Percentiles rank a stretch among this genome's conserved stretches.
phyloP scores from a whole-genome alignment of 2,888 invertebrate species.

The Isoperla grammatica region DNA sequence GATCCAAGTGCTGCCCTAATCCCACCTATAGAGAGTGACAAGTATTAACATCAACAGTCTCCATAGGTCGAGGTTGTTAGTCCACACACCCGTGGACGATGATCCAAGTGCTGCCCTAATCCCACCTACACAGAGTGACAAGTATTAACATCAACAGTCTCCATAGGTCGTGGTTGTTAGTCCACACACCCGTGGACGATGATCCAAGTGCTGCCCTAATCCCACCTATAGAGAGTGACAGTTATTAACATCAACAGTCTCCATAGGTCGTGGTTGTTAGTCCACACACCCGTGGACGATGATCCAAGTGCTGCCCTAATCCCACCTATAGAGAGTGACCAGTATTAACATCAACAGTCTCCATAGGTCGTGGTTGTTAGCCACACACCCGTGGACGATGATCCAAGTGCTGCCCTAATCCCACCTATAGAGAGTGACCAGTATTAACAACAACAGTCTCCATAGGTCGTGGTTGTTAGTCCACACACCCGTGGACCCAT shows the following conservation, averaged over 20 bases:
- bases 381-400: conserved; percentile 65
- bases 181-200: conserved; percentile 66
- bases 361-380: conserved; percentile 65
- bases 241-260: no score
- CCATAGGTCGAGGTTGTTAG: conserved; percentile 66
- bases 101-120: conserved; percentile 58
- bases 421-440: conserved; percentile 40
- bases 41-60: no score
- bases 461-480: conserved; percentile 64
- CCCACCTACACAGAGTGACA: conserved; percentile 39
- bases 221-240: conserved; percentile 40
- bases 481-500: conserved; percentile 65
- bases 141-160: no score
- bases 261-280: conserved; percentile 66
- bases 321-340: conserved; percentile 39
- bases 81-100: conserved; percentile 66
- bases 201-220: conserved; percentile 58
- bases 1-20: conserved; percentile 58
- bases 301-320: conserved; percentile 58
- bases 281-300: conserved; percentile 66
- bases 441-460: conserved; percentile 55
- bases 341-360: no score
- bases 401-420: conserved; percentile 57
- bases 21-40: conserved; percentile 40
- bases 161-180: conserved; percentile 66